Base-by-base conservation (phyloP, 2,888 invertebrate species). In the Fissipunctia ypsillon region DNA sequence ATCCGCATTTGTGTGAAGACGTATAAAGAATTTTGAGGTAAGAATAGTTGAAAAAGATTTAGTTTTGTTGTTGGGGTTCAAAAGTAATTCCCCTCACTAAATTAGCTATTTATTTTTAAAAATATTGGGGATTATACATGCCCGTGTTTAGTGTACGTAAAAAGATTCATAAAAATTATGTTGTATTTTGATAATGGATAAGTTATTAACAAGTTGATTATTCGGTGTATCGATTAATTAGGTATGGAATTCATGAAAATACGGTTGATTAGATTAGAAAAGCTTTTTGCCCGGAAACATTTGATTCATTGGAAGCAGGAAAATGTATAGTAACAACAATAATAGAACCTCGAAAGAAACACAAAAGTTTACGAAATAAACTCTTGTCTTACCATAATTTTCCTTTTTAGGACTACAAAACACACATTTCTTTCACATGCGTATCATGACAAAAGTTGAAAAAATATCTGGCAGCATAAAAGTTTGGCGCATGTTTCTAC, bases 401-500 rank as follows among this genome's bases (percentile, higher is more conserved):
- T 22, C 10, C 5, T n/a, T 1, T 16, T 6, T 3, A 25, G 0
- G 25, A 38, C n/a, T 76, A 41, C 1, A 38, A 25, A 60, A 41
- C 22, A 43, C 22, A 28, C 1, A 57, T 71, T 60, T 61, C 50
- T 61, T 43, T 65, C 35, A 10, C n/a, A n/a, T 68, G n/a, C 61
- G 31, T 64, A 12, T 59, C 65, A 78, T 73, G 73, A 74, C 57
- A 78, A 80, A 84, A 78, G 76, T 80, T 78, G 69, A 83, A 85
- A 88, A 89, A 88, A 88, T 82, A 78, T 88, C 86, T 81, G 80
- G 81, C 76, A 76, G 88, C 87, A n/a, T n/a, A 90, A 89, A 91
- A 91, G 86, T 85, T 84, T 84, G 88, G 86, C 89, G 84, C 89
- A 90, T 92, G 91, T 92, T 89, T 91, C 89, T 90, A 89, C 89